Evolutionary conservation across 1,140 invertebrate genomes (phyloP).

Genomic region (Bombus cullumanus): DNA sequence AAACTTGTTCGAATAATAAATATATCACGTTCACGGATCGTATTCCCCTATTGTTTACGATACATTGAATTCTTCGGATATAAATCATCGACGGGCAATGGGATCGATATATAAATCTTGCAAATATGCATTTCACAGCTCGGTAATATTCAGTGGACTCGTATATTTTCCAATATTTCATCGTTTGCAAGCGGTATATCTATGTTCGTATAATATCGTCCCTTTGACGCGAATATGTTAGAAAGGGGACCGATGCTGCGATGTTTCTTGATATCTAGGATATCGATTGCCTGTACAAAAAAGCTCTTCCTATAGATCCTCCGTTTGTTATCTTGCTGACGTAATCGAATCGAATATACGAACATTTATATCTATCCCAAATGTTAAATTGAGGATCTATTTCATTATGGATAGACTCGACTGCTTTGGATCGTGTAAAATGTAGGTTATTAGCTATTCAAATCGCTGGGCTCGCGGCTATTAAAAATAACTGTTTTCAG

Average conservation of each 20-base stretch:
- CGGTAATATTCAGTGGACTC: slow-evolving; percentile 42
- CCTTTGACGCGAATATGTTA: background rate
- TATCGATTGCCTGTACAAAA: background rate
- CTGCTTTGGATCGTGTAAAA: no score
- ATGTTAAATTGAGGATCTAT: no score
- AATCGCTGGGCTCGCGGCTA: no score
- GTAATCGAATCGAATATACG: no score
- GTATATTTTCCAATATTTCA: slow-evolving; percentile 51
- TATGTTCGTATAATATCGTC: slow-evolving; percentile 29
- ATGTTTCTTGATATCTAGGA: background rate
- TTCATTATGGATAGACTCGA: no score
- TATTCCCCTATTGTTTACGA: slow-evolving; percentile 19
- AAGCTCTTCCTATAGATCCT: background rate
- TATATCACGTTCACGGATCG: slow-evolving; percentile 26
- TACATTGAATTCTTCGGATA: slow-evolving; percentile 31
- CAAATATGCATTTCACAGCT: slow-evolving; percentile 52
- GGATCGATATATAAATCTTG: slow-evolving; percentile 48
- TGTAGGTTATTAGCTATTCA: no score
- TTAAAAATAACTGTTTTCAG: no score
- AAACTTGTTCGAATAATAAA: slow-evolving; percentile 42
- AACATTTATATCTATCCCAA: no score
- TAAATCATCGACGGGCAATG: slow-evolving; percentile 28
- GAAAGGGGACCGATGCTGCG: background rate
- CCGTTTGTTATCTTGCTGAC: background rate
- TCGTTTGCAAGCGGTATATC: background rate